Percentiles rank a stretch among this genome's conserved stretches.
phyloP scores from a whole-genome alignment of 2,797 vertebrate species.

The Moxostoma hubbsi region DNA sequence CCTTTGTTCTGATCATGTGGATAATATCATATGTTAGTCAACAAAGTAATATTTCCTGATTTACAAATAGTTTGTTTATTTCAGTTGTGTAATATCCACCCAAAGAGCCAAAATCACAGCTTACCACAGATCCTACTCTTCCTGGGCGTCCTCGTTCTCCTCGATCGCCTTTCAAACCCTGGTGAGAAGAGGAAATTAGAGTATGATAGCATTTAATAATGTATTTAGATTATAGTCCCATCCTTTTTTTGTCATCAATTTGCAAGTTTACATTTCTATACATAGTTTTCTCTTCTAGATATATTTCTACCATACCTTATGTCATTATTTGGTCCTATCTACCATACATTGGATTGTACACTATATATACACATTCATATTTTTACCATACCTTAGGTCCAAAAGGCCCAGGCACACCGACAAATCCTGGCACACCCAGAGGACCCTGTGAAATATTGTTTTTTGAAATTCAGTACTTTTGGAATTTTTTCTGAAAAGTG shows the following conservation, averaged over 20 bases:
- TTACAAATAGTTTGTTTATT: not conserved
- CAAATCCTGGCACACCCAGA: constrained; percentile 67
- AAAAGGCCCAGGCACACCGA: constrained; percentile 66
- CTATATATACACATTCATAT: not conserved
- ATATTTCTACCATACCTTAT: no score
- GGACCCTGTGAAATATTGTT: constrained; percentile 59
- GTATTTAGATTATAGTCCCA: not conserved
- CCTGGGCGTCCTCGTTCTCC: constrained; percentile 70
- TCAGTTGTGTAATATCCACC: not conserved
- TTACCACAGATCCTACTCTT: constrained; percentile 71
- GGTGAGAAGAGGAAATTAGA: not conserved
- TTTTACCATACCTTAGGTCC: constrained; percentile 60
- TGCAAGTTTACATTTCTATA: no score
- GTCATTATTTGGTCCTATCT: no score
- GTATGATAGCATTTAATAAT: not conserved
- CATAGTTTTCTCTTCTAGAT: no score
- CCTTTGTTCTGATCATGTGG: not conserved
- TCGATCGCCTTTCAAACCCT: constrained; percentile 74
- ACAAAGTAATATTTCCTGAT: not conserved
- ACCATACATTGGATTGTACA: not conserved
- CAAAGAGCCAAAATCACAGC: constrained; percentile 31
- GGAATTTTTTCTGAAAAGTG: not conserved
- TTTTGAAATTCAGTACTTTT: not conserved
- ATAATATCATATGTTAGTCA: not conserved
- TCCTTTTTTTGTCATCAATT: no score